Conservation (phyloP, 2,113 vertebrate species). For the Clupea harengus region DNA sequence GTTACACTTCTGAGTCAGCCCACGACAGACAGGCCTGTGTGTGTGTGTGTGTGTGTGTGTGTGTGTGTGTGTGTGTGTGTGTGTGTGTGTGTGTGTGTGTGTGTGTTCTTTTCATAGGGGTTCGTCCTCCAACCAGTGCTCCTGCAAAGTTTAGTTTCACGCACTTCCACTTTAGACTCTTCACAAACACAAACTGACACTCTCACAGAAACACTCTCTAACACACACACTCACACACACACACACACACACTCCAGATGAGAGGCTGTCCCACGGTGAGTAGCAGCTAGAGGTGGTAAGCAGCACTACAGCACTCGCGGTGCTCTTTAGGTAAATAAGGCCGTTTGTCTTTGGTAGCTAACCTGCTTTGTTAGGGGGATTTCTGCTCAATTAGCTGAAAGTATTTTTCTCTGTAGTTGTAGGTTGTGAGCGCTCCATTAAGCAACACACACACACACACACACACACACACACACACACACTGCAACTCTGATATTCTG, state of each 20-base stretch:
- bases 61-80: slow-evolving; percentile 29
- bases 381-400: no score
- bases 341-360: no score
- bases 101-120: background rate
- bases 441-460: background rate
- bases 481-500: no score
- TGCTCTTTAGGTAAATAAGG: no score
- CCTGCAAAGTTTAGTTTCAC: background rate
- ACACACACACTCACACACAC: background rate
- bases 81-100: background rate
- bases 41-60: slow-evolving; percentile 40
- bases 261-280: no score
- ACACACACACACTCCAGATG: background rate
- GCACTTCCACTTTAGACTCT: background rate
- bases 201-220: background rate
- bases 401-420: no score
- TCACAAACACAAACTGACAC: background rate
- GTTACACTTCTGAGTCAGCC: slow-evolving; percentile 70
- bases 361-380: no score
- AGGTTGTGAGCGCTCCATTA: no score
- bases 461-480: background rate
- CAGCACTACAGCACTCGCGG: no score
- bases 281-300: no score
- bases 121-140: no score
- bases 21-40: background rate